A percentile compares a stretch with the other conserved stretches of the same genome.
phyloP scores from a whole-genome alignment of 2,113 vertebrate species.

The Carassius gibelio region DNA sequence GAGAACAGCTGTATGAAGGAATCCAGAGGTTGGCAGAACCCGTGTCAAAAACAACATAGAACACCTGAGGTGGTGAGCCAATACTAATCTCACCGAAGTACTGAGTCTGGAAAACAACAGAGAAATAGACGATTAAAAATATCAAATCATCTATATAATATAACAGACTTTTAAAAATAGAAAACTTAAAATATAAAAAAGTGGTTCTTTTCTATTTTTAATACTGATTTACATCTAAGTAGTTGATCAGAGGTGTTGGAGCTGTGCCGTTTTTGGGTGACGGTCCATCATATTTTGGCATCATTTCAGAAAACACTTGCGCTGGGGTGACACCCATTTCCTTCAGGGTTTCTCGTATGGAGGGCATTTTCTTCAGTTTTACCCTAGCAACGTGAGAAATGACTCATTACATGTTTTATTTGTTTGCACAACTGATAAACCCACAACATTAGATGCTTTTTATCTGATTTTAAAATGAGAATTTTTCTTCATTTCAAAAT shows the following conservation, averaged over 20 bases:
- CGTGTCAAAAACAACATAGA: conserved; percentile 96
- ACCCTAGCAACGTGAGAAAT: conserved; percentile 73
- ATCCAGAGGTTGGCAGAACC: conserved; percentile 97
- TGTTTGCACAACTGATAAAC: neutral
- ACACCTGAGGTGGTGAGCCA: conserved; percentile 88
- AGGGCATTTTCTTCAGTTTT: conserved; percentile 86
- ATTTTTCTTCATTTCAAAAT: neutral
- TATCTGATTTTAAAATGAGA: neutral
- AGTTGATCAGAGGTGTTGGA: conserved; percentile 90
- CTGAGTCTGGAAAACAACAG: conserved; percentile 79
- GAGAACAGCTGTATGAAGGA: conserved; percentile 88
- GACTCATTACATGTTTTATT: neutral
- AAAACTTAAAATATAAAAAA: neutral
- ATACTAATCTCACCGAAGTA: conserved; percentile 95
- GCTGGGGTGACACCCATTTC: conserved; percentile 79
- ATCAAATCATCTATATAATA: too few species aligned
- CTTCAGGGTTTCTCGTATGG: conserved; percentile 85
- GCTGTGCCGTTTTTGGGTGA: conserved; percentile 77
- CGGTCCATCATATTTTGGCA: conserved; percentile 52
- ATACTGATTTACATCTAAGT: conserved; percentile 84
- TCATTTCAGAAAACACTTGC: conserved; percentile 74
- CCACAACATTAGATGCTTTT: neutral
- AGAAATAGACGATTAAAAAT: neutral
- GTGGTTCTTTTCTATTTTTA: neutral
- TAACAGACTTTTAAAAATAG: too few species aligned